Evolutionary conservation across 2,888 invertebrate genomes (phyloP), one percentile per base, ranked within the genome.

Genomic region (Acheta domesticus): DNA sequence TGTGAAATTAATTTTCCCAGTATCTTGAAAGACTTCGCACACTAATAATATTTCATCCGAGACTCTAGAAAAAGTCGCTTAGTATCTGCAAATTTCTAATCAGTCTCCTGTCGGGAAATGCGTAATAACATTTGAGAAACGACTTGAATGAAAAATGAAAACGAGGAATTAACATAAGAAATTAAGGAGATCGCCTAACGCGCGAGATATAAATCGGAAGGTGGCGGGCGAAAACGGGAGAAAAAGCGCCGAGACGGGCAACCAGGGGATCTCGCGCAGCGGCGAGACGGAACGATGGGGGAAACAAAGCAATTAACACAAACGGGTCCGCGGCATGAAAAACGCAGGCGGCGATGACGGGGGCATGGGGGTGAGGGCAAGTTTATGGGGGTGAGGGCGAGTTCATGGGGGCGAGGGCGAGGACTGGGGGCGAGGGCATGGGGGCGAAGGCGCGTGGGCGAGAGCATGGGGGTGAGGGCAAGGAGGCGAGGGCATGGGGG

Each of bases 101-200:
- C 14, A 62, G 62, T 62, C n/a, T 62, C 16, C 62, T 14, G n/a
- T n/a, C 14, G 62, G 36, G 36, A 36, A 62, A n/a, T n/a, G 62
- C 62, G n/a, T 12, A 62, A 62, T 62, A n/a, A 62, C 16, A 62
- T 62, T 62, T 62, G 62, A 62, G 62, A 62, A 62, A 19, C 14
- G 62, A 16, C 62, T 62, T 36, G 5, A 62, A 62, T 62, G 16
- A 62, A 62, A 62, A 14, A 62, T 62, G 62, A n/a, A 62, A 62
- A 62, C 62, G 62, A 36, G 62, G 62, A 62, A 62, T 62, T 62
- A 62, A 62, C 62, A 62, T 62, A 19, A 62, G 62, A 62, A 62
- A 62, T 62, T 11, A 62, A 62, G 62, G n/a, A 62, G 62, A 19
- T 62, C 62, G n/a, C 62, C 14, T 62, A 62, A 62, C n/a, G 62